A percentile compares a stretch with the other conserved stretches of the same genome.
Conservation (phyloP, 2,888 invertebrate genomes). For the Chironomus riparius region DNA sequence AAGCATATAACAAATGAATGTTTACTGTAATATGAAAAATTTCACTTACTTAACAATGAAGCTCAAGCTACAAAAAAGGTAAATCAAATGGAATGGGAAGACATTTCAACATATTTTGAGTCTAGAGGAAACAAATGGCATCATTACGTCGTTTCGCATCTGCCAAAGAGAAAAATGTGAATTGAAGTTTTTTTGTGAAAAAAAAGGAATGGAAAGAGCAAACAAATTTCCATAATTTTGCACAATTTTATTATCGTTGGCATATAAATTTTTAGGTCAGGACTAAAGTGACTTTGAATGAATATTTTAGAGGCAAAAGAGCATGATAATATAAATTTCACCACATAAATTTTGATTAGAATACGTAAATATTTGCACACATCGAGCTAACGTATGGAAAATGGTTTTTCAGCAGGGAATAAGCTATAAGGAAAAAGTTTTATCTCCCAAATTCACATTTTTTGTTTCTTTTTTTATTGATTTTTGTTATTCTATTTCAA, state of each 20-base stretch:
- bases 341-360: neutral
- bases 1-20: slow-evolving; percentile 4
- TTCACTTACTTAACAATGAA: neutral
- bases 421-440: no score
- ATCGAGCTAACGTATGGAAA: neutral
- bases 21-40: neutral
- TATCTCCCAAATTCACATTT: no score
- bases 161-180: neutral
- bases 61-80: neutral
- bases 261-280: neutral
- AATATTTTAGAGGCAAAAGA: neutral
- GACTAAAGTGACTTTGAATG: neutral
- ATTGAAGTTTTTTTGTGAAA: neutral
- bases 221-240: slow-evolving; percentile 13
- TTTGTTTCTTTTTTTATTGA: neutral
- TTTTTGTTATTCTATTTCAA: neutral
- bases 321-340: neutral
- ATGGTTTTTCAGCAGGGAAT: neutral
- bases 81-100: neutral
- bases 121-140: slow-evolving; percentile 3
- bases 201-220: neutral
- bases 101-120: slow-evolving; percentile 1
- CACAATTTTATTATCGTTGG: neutral
- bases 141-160: slow-evolving; percentile 9
- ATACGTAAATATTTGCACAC: neutral